Conservation (phyloP, 2,888 invertebrate species). For the Scaptomyza tumidula region DNA sequence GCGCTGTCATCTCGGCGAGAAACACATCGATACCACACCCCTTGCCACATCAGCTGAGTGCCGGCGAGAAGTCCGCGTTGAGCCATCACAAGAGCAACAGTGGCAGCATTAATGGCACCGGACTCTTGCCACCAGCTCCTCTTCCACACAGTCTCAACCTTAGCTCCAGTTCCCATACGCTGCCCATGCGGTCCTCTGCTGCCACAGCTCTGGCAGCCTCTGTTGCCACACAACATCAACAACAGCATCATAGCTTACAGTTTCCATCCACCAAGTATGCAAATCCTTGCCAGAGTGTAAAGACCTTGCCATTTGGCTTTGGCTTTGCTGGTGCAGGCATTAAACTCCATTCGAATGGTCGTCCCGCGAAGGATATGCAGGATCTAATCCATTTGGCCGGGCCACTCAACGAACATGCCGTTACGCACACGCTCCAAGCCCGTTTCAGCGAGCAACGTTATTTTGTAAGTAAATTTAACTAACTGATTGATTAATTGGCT, state of each 20-base stretch:
- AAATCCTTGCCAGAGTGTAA: conserved; percentile 82
- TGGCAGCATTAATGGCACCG: conserved; percentile 21
- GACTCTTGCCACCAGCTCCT: conserved; percentile 50
- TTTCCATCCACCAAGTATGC: conserved; percentile 73
- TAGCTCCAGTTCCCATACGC: conserved; percentile 49
- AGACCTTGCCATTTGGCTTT: conserved; percentile 78
- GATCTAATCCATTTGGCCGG: conserved; percentile 96
- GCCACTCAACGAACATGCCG: conserved; percentile 96
- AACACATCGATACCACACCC: conserved; percentile 85
- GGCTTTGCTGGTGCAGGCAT: conserved; percentile 32
- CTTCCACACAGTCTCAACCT: conserved; percentile 47
- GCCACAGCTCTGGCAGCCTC: conserved; percentile 46
- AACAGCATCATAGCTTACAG: conserved; percentile 53
- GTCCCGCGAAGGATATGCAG: conserved; percentile 87
- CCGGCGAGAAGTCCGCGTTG: conserved; percentile 62
- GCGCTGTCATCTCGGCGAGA: conserved; percentile 79
- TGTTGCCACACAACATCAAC: conserved; percentile 25
- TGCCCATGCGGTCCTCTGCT: conserved; percentile 63
- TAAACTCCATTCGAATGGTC: conserved; percentile 42
- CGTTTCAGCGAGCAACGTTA: conserved; percentile 94
- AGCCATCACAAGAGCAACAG: conserved; percentile 50
- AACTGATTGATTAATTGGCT: no score
- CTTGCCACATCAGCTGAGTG: conserved; percentile 82
- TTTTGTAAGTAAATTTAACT: conserved; percentile 87
- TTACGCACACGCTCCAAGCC: conserved; percentile 95